Evolutionary conservation across 2,797 vertebrate genomes (phyloP).

Genomic region (Astyanax mexicanus): DNA sequence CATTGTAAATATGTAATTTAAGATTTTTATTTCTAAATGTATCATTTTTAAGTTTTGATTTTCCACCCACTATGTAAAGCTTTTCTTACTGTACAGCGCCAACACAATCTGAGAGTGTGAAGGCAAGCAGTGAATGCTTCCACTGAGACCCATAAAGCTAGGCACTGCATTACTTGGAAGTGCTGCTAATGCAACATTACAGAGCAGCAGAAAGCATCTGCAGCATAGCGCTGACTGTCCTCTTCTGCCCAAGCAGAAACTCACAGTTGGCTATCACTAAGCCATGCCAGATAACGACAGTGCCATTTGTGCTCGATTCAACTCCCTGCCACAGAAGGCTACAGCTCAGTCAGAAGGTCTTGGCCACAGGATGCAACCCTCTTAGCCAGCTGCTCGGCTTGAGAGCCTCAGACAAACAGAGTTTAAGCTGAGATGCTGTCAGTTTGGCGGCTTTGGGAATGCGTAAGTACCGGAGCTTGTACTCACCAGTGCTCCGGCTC

Average conservation of each 20-base stretch:
- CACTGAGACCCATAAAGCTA: background rate
- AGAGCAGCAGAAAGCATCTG: background rate
- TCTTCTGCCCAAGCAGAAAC: background rate
- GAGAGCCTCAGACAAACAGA: background rate
- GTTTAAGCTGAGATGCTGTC: constrained; percentile 9
- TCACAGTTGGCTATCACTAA: background rate
- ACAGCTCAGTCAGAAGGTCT: background rate
- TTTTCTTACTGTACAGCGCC: background rate
- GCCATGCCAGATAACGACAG: background rate
- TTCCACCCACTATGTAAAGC: background rate
- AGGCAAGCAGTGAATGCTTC: background rate
- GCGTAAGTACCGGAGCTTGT: background rate
- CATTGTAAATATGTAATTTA: too few species aligned
- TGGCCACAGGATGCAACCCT: background rate
- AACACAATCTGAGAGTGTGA: background rate
- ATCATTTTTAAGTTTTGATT: background rate
- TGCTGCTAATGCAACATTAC: background rate
- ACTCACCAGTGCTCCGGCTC: constrained; percentile 83
- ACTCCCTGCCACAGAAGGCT: background rate
- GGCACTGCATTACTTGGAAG: background rate
- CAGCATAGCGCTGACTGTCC: background rate
- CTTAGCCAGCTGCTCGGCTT: background rate
- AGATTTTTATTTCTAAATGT: too few species aligned
- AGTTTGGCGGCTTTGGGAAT: background rate
- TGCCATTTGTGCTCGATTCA: background rate